Evolutionary conservation across 2,888 invertebrate species (phyloP).

Genomic region (Amblyjoppa proteus): DNA sequence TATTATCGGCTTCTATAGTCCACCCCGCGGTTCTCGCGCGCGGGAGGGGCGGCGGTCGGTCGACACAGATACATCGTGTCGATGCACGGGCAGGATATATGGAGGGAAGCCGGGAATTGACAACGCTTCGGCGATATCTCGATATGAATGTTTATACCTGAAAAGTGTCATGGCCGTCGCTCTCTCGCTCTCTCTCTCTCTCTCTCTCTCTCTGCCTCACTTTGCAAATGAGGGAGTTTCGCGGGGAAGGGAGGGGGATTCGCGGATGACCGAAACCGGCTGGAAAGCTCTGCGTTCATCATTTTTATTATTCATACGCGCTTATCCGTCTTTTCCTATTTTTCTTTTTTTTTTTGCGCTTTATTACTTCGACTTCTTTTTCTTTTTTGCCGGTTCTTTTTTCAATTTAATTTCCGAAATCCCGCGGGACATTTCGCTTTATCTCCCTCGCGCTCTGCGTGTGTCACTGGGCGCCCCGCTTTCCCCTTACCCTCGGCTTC

Average conservation of each 20-base stretch:
- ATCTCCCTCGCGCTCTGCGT: background rate
- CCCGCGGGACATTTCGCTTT: background rate
- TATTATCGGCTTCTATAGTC: conserved; percentile 36
- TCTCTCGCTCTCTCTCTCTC: too few relatives aligned
- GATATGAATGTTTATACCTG: conserved; percentile 1
- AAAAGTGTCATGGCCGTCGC: background rate
- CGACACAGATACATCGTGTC: conserved; percentile 13
- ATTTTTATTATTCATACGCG: conserved; percentile 35
- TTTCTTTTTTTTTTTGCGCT: background rate
- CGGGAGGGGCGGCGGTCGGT: background rate
- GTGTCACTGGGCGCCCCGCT: background rate
- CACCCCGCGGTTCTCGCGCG: conserved; percentile 11
- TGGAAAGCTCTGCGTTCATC: conserved; percentile 6
- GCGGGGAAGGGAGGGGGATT: background rate
- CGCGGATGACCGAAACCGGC: conserved; percentile 15
- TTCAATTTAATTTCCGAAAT: conserved; percentile 4
- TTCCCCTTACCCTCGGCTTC: background rate
- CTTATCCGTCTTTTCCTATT: background rate
- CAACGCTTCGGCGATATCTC: background rate
- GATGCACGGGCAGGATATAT: background rate
- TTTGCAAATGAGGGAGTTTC: conserved; percentile 5
- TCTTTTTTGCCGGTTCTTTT: background rate
- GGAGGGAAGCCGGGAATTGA: background rate
- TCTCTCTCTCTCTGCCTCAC: background rate
- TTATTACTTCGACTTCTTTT: background rate